Evolutionary conservation across 2,113 vertebrate species (phyloP).

Genomic region (Patagioenas fasciata): DNA sequence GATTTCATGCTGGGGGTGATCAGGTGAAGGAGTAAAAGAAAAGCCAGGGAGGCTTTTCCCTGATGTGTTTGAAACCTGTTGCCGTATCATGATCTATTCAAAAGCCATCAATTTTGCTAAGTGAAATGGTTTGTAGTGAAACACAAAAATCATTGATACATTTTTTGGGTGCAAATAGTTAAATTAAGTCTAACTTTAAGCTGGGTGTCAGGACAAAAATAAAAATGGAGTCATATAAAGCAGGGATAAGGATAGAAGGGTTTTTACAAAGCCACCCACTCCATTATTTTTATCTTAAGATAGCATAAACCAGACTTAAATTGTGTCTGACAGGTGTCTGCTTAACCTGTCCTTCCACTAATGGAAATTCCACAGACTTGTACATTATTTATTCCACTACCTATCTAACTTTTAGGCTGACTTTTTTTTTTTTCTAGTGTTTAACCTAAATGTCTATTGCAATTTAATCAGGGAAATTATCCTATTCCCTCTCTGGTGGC

Average conservation of each 20-base stretch:
- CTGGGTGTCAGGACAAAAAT: background rate
- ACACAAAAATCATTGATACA: background rate
- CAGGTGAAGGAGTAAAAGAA: background rate
- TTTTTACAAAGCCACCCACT: background rate
- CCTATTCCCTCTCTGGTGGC: background rate
- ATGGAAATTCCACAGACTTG: background rate
- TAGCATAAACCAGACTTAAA: background rate
- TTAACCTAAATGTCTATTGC: background rate
- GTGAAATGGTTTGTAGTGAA: background rate
- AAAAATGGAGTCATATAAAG: background rate
- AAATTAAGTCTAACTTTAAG: background rate
- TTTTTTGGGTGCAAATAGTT: background rate
- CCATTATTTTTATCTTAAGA: background rate
- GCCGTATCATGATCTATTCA: background rate
- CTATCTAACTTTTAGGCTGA: background rate
- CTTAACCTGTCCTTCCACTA: background rate
- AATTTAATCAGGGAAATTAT: background rate
- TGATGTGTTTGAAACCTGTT: background rate
- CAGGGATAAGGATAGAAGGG: background rate
- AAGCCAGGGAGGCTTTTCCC: background rate
- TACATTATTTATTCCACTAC: background rate
- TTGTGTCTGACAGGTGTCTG: background rate
- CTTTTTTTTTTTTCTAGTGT: background rate
- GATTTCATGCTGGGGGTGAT: background rate
- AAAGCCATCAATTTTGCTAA: background rate